Base-by-base conservation (phyloP, 2,113 vertebrate genomes). In the Oncorhynchus keta region DNA sequence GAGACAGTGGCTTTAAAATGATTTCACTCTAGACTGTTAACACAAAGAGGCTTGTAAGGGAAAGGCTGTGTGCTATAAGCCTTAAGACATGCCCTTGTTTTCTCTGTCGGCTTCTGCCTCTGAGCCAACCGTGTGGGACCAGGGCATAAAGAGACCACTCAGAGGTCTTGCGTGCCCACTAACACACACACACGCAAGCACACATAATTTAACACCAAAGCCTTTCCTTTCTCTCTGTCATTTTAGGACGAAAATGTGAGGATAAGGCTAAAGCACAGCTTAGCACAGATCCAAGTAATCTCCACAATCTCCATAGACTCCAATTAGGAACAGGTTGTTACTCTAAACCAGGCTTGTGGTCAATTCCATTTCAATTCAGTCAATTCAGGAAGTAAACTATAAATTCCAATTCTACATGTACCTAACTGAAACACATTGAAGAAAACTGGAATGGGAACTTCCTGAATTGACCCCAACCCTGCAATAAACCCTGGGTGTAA, bases 91-190 rank as follows among this genome's bases (percentile, higher is more conserved):
- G 76, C 79, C 86, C 88, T 89, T 91, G 88, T 91, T 89, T 91
- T 86, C 85, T 88, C 78, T 83, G 84, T 84, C 11, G 9, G 39
- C 39, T 45, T 45, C 39, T 92, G 90, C 90, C 87, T 77, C 3
- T 2, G 26, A 79, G 89, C 86, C 89, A 89, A 83, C 82, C 65
- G 86, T 68, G 88, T 93, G 84, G 92, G 91, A 72, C 75, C 5
- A 66, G 72, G 79, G 82, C 87, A 93, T 90, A 91, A 90, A 91
- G 91, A 84, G 84, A 84, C 81, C 72, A 70, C 85, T 90, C 83
- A 90, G 84, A 64, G 71, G 74, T 73, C 66, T 68, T 62, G 68
- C 61, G 66, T 71, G 26, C 30, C 49, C 22, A 30, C 57, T 24
- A 9, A 45, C 9, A 3, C 9, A 45, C 39, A 11, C 39, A 72